Percentiles rank a stretch among this genome's conserved stretches.
Conservation (phyloP, 2,888 invertebrate species). For the Allygus modestus region DNA sequence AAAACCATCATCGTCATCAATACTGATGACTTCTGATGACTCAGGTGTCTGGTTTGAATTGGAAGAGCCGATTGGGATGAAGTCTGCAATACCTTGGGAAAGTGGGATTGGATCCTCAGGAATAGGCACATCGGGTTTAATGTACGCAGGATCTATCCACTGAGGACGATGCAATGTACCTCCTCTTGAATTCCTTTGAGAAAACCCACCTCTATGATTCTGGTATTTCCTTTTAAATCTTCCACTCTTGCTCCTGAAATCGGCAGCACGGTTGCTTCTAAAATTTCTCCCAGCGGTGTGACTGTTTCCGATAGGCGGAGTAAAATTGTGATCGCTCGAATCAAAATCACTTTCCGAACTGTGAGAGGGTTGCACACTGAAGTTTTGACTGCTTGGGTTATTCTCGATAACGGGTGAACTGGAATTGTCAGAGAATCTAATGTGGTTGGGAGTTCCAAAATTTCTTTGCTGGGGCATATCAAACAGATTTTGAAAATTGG, state of each 20-base stretch:
- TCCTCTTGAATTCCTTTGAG: background rate
- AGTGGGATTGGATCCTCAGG: background rate
- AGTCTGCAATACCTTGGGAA: background rate
- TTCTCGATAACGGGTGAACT: background rate
- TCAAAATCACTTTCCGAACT: constrained; percentile 24
- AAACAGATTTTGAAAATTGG: background rate
- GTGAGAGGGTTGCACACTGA: background rate
- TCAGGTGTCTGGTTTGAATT: background rate
- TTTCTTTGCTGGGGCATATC: background rate
- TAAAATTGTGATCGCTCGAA: background rate
- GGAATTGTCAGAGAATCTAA: constrained; percentile 33
- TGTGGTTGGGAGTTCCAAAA: constrained; percentile 23
- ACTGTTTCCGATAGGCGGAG: background rate
- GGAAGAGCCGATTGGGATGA: constrained; percentile 31
- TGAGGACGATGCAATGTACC: background rate
- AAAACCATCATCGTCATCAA: constrained; percentile 8
- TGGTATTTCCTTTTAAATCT: background rate
- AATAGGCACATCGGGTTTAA: constrained; percentile 30
- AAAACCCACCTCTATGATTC: background rate
- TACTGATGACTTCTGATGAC: constrained; percentile 3
- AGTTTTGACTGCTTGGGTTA: background rate
- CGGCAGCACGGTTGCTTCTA: constrained; percentile 3
- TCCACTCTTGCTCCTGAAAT: background rate
- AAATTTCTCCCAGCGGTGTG: background rate
- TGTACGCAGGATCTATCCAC: constrained; percentile 27